Percentiles rank a stretch among this genome's conserved stretches.
phyloP scores from a whole-genome alignment of 2,113 vertebrate genomes.

The Lepus americanus region DNA sequence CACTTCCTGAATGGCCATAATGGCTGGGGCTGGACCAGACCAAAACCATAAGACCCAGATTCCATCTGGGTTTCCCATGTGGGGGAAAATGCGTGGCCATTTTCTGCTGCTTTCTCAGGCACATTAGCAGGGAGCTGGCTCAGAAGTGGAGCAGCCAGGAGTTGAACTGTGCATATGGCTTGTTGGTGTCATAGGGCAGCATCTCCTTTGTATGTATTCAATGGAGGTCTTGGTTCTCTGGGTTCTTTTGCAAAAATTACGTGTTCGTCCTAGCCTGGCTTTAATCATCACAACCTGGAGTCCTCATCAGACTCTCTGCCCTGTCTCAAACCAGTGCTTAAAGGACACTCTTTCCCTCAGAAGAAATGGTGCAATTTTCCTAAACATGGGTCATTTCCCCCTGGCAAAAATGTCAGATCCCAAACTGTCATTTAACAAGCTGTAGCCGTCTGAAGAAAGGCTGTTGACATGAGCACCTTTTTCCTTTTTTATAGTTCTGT shows the following conservation, averaged over 20 bases:
- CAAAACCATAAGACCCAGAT: no score
- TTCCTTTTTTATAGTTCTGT: constrained; percentile 69
- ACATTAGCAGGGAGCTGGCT: no score
- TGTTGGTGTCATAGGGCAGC: no score
- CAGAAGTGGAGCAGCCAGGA: no score
- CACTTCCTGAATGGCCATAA: no score
- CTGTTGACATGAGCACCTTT: constrained; percentile 49
- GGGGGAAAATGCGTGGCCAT: no score
- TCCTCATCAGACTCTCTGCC: constrained; percentile 67
- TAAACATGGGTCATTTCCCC: constrained; percentile 82
- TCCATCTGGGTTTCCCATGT: no score
- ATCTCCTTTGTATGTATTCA: neutral
- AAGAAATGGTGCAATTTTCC: constrained; percentile 85
- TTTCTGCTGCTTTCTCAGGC: no score
- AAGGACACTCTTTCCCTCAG: constrained; percentile 72
- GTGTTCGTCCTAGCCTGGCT: constrained; percentile 51
- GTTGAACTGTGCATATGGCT: no score
- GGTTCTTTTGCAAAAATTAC: constrained; percentile 59
- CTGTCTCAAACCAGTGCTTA: constrained; percentile 73
- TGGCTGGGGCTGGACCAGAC: no score
- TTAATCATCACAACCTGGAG: constrained; percentile 64
- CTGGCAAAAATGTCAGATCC: constrained; percentile 80
- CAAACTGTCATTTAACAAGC: constrained; percentile 61
- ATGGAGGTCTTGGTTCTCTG: neutral
- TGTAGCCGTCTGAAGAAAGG: constrained; percentile 61